phyloP scores from a whole-genome alignment of 2,888 invertebrate genomes.

The Leptopterna dolabrata region DNA sequence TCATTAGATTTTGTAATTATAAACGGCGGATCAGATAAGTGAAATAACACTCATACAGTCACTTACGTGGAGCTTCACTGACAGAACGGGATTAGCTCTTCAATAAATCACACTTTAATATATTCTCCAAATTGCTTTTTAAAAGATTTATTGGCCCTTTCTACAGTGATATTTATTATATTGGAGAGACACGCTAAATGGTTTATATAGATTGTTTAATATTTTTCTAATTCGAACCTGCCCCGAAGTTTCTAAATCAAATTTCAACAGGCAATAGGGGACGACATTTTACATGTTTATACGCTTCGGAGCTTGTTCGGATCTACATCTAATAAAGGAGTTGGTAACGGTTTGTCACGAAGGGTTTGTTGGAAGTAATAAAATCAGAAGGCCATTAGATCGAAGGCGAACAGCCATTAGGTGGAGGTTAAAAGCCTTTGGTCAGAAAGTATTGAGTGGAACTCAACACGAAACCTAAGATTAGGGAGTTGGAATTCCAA shows the following conservation, averaged over 20 bases:
- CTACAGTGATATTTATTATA: constrained; percentile 27
- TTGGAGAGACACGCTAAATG: neutral
- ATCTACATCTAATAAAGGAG: constrained; percentile 1
- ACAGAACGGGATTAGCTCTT: constrained; percentile 52
- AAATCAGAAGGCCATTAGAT: constrained; percentile 10
- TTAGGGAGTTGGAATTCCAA: neutral
- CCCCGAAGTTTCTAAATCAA: constrained; percentile 2
- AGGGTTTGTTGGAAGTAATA: neutral
- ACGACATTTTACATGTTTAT: constrained; percentile 23
- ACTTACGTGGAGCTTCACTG: constrained; percentile 43
- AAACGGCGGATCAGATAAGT: constrained; percentile 50
- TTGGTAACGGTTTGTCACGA: neutral
- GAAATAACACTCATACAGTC: constrained; percentile 53
- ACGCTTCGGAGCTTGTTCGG: neutral
- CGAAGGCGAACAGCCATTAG: neutral
- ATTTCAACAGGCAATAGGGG: neutral
- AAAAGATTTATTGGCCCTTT: constrained; percentile 53
- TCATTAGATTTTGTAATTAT: constrained; percentile 51
- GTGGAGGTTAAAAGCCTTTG: neutral
- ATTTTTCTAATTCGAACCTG: constrained; percentile 41
- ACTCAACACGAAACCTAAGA: neutral
- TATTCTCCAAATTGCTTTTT: constrained; percentile 54
- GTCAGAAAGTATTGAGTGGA: neutral
- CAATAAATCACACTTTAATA: constrained; percentile 50
- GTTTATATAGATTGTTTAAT: constrained; percentile 33